A percentile compares a stretch with the other conserved stretches of the same genome.
These are phyloP conservation scores for human (Homo sapiens) DNA, from an alignment of 2,113 vertebrate species.

Conservation along the genomic window DNA sequence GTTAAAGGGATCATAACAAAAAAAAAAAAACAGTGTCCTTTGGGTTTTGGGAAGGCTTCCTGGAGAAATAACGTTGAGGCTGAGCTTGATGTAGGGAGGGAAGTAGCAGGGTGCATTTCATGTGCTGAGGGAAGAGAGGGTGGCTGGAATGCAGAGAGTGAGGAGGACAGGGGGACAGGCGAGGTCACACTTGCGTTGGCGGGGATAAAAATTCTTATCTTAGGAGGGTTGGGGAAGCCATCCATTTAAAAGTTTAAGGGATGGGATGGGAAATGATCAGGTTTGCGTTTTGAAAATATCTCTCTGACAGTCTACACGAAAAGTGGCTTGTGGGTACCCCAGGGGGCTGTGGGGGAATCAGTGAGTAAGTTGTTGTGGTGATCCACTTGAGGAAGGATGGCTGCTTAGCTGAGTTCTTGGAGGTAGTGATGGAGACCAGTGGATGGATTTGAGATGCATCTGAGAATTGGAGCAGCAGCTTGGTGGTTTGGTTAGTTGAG, in stretches of 20 bases:
- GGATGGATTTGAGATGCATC: neutral
- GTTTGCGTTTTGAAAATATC: neutral
- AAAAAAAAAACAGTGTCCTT: neutral
- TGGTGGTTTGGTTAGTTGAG: neutral
- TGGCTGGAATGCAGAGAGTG: neutral
- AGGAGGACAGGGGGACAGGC: neutral
- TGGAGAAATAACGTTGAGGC: neutral
- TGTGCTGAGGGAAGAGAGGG: neutral
- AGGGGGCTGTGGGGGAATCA: accelerated
- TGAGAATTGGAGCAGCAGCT: neutral
- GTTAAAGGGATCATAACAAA: neutral
- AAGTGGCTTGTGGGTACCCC: neutral
- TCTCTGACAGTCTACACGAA: neutral
- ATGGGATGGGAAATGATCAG: neutral
- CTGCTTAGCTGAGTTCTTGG: neutral
- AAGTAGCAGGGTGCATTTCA: neutral
- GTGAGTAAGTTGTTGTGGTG: neutral
- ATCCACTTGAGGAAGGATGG: accelerated
- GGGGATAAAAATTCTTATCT: neutral
- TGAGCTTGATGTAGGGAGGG: neutral
- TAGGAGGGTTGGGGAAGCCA: neutral
- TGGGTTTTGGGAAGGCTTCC: neutral
- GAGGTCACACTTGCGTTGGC: accelerated
- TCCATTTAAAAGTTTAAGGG: neutral
- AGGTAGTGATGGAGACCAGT: neutral